Evolutionary conservation across 2,888 invertebrate species (phyloP).

Genomic region (Minunthozetes semirufus): DNA sequence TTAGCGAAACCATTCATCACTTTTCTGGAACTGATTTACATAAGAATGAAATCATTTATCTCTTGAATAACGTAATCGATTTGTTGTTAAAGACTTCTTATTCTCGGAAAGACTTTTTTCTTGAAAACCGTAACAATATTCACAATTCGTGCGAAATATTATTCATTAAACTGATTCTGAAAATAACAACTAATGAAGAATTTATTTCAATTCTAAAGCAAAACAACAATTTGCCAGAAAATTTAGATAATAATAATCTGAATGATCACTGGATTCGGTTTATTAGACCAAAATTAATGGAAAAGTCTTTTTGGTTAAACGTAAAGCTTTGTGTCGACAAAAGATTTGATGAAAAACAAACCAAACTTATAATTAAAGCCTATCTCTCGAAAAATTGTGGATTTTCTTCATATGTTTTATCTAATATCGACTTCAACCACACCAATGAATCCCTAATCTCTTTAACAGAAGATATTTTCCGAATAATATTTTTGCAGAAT

Average conservation of each 20-base stretch:
- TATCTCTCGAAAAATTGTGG: slow-evolving; percentile 16
- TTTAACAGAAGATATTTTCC: slow-evolving; percentile 1
- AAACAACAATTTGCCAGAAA: slow-evolving; percentile 10
- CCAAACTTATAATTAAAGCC: not conserved
- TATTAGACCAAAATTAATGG: slow-evolving; percentile 11
- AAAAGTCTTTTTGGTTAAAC: slow-evolving; percentile 10
- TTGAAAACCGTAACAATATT: not conserved
- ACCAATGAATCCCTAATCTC: not conserved
- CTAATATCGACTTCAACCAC: not conserved
- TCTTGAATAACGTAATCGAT: not conserved
- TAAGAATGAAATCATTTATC: not conserved
- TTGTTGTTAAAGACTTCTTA: not conserved
- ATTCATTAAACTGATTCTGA: not conserved
- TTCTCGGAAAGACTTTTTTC: not conserved
- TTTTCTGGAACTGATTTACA: not conserved
- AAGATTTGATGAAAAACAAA: not conserved
- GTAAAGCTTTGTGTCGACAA: slow-evolving; percentile 19
- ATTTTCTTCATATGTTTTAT: not conserved
- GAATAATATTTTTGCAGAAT: slow-evolving; percentile 9
- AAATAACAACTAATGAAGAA: slow-evolving; percentile 1
- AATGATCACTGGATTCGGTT: slow-evolving; percentile 3
- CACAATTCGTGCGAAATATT: slow-evolving; percentile 18
- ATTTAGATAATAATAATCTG: not conserved
- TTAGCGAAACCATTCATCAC: slow-evolving; percentile 18
- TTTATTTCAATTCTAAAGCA: not conserved